A percentile compares a stretch with the other conserved stretches of the same genome.
phyloP scores from a whole-genome alignment of 2,113 vertebrate species.

The Lota lota region DNA sequence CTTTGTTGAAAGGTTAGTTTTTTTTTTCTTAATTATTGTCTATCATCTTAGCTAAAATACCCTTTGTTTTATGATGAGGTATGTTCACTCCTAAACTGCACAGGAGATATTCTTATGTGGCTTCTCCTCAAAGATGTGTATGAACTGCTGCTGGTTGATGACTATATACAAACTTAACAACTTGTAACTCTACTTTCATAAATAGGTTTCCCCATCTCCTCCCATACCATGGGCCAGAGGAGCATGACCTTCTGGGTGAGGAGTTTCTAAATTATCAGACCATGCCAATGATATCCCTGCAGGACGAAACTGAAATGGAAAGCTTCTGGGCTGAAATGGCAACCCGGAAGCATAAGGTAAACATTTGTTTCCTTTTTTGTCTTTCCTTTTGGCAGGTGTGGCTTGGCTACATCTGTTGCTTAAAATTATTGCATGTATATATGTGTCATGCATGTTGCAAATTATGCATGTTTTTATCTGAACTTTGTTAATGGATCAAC shows the following conservation, averaged over 20 bases:
- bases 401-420: no score
- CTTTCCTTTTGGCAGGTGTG: no score
- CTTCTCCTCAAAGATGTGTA: slow-evolving; percentile 2
- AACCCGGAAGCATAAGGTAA: no score
- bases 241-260: slow-evolving; percentile 6
- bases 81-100: neutral
- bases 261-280: slow-evolving; percentile 1
- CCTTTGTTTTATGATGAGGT: neutral
- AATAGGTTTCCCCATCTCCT: slow-evolving; percentile 19
- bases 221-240: slow-evolving; percentile 23
- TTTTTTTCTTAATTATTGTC: neutral
- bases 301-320: slow-evolving; percentile 5
- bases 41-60: neutral
- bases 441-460: no score
- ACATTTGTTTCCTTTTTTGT: neutral
- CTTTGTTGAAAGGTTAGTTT: neutral
- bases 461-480: no score
- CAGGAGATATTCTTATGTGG: neutral
- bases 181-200: slow-evolving; percentile 7
- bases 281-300: slow-evolving; percentile 5
- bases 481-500: no score
- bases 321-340: slow-evolving; percentile 23
- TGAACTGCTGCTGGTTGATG: slow-evolving; percentile 2
- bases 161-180: neutral
- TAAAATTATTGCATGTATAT: no score